phyloP scores from a whole-genome alignment of 2,797 vertebrate species.

The Lepilemur ruficaudatus region DNA sequence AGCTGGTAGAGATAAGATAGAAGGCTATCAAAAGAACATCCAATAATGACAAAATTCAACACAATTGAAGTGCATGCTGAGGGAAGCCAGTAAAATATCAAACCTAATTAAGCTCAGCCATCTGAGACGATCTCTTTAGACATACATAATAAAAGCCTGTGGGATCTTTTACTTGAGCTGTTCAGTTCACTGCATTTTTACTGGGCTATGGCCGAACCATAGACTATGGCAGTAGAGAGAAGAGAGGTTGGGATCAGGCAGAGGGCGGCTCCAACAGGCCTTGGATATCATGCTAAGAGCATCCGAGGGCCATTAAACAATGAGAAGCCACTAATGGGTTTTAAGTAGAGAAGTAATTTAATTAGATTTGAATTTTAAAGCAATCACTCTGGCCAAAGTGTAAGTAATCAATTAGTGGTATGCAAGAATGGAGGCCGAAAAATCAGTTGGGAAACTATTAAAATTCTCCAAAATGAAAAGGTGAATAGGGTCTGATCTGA shows the following conservation, averaged over 20 bases:
- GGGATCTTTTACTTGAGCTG: neutral
- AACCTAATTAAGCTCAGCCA: neutral
- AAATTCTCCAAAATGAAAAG: conserved; percentile 18
- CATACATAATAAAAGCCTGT: neutral
- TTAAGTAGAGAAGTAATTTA: conserved; percentile 16
- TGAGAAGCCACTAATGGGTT: neutral
- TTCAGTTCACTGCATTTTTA: neutral
- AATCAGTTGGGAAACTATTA: neutral
- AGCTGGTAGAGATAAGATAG: conserved; percentile 6
- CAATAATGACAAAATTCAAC: neutral
- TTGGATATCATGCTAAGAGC: neutral
- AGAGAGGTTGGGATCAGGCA: neutral
- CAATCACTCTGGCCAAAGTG: neutral
- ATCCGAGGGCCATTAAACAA: neutral
- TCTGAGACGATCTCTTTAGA: conserved; percentile 25
- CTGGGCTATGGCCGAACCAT: neutral
- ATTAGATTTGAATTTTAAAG: conserved; percentile 36
- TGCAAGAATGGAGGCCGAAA: neutral
- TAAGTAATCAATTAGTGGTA: neutral
- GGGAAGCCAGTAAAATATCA: neutral
- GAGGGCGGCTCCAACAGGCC: neutral
- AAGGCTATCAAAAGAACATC: conserved; percentile 28
- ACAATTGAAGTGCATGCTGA: neutral
- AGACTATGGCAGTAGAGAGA: neutral
- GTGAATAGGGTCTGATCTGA: neutral